Conservation (phyloP, 2,113 vertebrate species). For the Thamnophis sirtalis region DNA sequence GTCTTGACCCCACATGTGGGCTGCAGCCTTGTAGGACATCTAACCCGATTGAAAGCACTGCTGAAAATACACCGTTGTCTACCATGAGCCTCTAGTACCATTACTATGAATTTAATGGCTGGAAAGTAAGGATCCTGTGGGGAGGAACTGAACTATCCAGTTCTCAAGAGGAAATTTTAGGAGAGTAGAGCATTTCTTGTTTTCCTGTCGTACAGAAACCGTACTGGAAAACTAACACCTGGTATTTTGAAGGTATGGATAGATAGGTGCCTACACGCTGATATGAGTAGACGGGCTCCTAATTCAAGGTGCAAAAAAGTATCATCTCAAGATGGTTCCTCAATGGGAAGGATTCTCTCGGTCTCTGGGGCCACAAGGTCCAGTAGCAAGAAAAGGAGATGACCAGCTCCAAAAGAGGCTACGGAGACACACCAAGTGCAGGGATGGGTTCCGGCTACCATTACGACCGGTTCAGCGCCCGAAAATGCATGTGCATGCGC, state of each 20-base stretch:
- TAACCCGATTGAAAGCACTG: neutral
- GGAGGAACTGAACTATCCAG: neutral
- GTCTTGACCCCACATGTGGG: no score
- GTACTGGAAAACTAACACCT: neutral
- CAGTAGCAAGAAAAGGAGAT: neutral
- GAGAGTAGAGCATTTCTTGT: neutral
- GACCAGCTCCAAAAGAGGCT: neutral
- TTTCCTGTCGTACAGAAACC: neutral
- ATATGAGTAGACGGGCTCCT: neutral
- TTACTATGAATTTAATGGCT: neutral
- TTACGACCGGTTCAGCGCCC: no score
- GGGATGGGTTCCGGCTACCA: no score
- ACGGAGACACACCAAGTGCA: neutral
- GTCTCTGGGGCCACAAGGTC: neutral
- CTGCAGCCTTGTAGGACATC: neutral
- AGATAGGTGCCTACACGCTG: neutral
- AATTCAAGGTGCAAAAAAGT: neutral
- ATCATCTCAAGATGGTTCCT: neutral
- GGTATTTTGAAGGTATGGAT: neutral
- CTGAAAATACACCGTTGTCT: neutral
- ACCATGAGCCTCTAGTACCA: neutral
- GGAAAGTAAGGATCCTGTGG: neutral
- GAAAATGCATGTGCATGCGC: no score
- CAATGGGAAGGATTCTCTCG: neutral
- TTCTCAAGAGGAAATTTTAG: neutral